A percentile compares a stretch with the other conserved stretches of the same genome.
Conservation (phyloP, 2,113 vertebrate genomes). For the Zapornia atra region DNA sequence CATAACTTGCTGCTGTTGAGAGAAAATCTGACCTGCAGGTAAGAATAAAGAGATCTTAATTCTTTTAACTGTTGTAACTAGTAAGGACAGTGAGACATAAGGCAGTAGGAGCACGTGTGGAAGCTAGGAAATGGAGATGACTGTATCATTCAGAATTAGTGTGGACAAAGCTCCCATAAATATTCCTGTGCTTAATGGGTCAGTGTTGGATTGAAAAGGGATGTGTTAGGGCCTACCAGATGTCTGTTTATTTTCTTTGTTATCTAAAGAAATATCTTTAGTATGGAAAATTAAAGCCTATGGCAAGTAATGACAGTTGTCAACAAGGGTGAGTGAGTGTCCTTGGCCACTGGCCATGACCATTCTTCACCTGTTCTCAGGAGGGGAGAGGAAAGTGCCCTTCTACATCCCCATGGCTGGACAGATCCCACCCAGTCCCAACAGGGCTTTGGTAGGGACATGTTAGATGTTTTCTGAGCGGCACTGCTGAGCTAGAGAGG, state of each 20-base stretch:
- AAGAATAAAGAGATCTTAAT: not conserved
- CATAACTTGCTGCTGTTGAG: not conserved
- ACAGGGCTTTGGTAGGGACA: rapidly evolving
- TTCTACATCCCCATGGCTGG: not conserved
- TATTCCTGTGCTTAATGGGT: not conserved
- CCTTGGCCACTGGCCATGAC: not conserved
- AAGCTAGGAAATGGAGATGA: not conserved
- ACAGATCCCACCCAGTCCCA: not conserved
- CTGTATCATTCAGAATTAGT: not conserved
- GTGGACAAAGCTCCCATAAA: not conserved
- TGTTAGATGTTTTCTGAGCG: rapidly evolving
- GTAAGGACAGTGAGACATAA: not conserved
- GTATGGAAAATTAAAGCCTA: no score
- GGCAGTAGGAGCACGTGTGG: not conserved
- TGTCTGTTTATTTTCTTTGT: not conserved
- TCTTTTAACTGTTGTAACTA: not conserved
- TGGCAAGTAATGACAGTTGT: not conserved
- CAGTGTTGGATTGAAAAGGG: not conserved
- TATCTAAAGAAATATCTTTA: not conserved
- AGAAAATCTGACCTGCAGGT: not conserved
- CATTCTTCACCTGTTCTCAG: not conserved
- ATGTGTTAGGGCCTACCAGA: not conserved
- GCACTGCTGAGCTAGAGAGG: not conserved
- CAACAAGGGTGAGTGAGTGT: rapidly evolving
- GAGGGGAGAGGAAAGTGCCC: not conserved